phyloP scores from a whole-genome alignment of 2,113 vertebrate species.

The Daubentonia madagascariensis region DNA sequence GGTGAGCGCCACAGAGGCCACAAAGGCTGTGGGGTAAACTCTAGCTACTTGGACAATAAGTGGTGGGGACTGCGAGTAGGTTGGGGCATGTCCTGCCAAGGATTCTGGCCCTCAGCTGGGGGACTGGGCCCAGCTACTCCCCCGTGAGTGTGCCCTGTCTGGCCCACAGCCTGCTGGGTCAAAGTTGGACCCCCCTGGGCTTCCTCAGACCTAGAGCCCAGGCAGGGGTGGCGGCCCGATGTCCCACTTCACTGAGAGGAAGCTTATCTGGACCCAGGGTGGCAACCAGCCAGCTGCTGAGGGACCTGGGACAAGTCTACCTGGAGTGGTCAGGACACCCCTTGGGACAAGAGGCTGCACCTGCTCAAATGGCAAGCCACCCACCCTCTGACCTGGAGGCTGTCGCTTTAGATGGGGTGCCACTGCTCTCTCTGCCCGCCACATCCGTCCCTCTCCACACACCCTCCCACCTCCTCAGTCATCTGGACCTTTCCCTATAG shows the following conservation, averaged over 20 bases:
- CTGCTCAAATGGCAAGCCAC: background rate
- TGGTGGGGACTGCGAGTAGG: background rate
- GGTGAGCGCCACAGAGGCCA: background rate
- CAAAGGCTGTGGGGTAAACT: background rate
- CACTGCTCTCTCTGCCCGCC: background rate
- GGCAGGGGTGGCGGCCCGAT: background rate
- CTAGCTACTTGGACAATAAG: too few relatives aligned
- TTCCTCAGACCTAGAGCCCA: background rate
- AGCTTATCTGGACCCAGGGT: background rate
- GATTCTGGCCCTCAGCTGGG: background rate
- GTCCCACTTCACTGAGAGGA: background rate
- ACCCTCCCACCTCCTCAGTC: background rate
- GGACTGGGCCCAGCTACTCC: background rate
- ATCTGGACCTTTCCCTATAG: too few relatives aligned
- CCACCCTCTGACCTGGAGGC: background rate
- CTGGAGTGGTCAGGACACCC: fast-evolving
- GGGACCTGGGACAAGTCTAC: background rate
- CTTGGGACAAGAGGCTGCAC: background rate
- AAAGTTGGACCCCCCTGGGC: background rate
- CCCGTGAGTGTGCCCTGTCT: too few relatives aligned
- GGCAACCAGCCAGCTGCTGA: background rate
- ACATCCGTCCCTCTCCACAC: background rate
- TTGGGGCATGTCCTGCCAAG: background rate
- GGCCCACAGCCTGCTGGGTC: background rate
- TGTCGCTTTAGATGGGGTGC: background rate